Evolutionary conservation across 2,113 vertebrate species (phyloP).

Genomic region (Orientallactaga bullata): DNA sequence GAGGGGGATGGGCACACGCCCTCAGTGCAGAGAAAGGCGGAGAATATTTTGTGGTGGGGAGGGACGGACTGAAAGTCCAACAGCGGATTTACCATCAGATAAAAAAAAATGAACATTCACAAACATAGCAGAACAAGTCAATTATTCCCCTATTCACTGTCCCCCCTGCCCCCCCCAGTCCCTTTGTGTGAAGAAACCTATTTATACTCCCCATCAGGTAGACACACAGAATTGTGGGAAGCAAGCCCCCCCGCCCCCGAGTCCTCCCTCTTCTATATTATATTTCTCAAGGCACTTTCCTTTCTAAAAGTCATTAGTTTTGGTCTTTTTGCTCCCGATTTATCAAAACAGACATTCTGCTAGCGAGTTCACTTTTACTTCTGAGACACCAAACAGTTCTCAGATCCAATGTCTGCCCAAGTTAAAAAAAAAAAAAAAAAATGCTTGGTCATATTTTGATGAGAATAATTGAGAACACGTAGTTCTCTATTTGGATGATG

Average conservation of each 20-base stretch:
- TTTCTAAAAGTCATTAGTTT: constrained; percentile 84
- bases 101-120: constrained; percentile 87
- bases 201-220: constrained; percentile 81
- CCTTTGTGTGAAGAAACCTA: constrained; percentile 82
- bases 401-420: constrained; percentile 35
- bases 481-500: neutral
- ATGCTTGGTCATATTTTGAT: constrained; percentile 15
- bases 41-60: constrained; percentile 78
- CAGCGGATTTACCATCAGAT: constrained; percentile 85
- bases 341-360: constrained; percentile 83
- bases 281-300: constrained; percentile 82
- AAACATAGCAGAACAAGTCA: constrained; percentile 83
- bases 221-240: constrained; percentile 81
- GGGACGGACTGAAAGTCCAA: constrained; percentile 85
- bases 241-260: constrained; percentile 78
- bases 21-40: constrained; percentile 27
- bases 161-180: constrained; percentile 80
- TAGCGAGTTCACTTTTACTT: constrained; percentile 68
- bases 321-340: constrained; percentile 82
- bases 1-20: constrained; percentile 30
- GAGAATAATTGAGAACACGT: neutral
- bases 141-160: constrained; percentile 85
- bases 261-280: constrained; percentile 68
- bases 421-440: neutral
- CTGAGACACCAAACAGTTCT: constrained; percentile 15